Percentiles rank a stretch among this genome's conserved stretches.
Conservation (phyloP, 1,140 invertebrate genomes). For the Hylaeus volcanicus region DNA sequence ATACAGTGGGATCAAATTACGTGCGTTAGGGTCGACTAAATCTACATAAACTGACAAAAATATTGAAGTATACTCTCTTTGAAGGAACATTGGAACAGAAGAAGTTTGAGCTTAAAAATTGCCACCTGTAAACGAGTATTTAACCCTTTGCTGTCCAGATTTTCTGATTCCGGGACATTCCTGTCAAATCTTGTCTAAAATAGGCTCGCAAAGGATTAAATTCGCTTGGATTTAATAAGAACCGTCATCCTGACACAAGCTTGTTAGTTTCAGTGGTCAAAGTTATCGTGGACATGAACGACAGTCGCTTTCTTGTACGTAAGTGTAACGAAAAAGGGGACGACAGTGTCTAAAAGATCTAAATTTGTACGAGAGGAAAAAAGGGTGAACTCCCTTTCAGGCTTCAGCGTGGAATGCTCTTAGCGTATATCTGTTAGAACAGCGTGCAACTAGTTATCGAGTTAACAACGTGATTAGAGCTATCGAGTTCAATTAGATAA, state of each 20-base stretch:
- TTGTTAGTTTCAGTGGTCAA: neutral
- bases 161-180: no score
- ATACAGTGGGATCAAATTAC: slow-evolving; percentile 74
- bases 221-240: neutral
- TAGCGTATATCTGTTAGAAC: slow-evolving; percentile 48
- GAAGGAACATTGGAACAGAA: slow-evolving; percentile 9
- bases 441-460: slow-evolving; percentile 62
- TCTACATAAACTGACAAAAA: slow-evolving; percentile 16
- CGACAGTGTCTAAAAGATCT: slow-evolving; percentile 6
- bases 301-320: slow-evolving; percentile 43
- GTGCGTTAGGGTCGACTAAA: slow-evolving; percentile 60
- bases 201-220: neutral
- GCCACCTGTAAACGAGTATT: no score
- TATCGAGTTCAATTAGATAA: slow-evolving; percentile 61
- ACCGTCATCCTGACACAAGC: neutral
- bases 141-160: no score
- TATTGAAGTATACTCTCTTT: slow-evolving; percentile 11
- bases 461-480: slow-evolving; percentile 62
- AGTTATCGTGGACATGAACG: slow-evolving; percentile 1
- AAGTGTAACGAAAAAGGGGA: slow-evolving; percentile 2
- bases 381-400: slow-evolving; percentile 33
- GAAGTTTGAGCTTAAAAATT: no score
- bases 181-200: no score
- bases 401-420: slow-evolving; percentile 54
- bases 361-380: slow-evolving; percentile 2